Conservation (phyloP, 2,113 vertebrate genomes). For the Hyperoodon ampullatus region DNA sequence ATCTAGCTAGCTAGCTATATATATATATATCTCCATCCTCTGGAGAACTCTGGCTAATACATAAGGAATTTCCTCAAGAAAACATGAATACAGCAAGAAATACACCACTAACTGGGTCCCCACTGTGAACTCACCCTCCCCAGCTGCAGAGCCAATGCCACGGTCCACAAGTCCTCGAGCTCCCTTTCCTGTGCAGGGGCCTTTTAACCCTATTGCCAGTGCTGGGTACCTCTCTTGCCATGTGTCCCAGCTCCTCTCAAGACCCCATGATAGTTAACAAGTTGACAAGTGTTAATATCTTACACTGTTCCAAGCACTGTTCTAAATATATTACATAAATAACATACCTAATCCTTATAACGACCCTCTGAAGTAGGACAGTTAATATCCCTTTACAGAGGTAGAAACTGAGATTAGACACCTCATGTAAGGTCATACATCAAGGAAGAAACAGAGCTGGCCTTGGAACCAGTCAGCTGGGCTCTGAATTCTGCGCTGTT, state of each 20-base stretch:
- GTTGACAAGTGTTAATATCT: not conserved
- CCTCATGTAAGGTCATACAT: not conserved
- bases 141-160: too few relatives aligned
- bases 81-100: not conserved
- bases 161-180: fast-evolving
- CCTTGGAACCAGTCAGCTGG: not conserved
- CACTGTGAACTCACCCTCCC: not conserved
- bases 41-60: not conserved
- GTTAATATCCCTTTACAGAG: not conserved
- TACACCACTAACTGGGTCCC: not conserved
- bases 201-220: not conserved
- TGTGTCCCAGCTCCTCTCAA: not conserved
- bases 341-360: not conserved
- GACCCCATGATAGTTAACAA: not conserved
- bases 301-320: not conserved
- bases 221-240: fast-evolving
- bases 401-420: not conserved
- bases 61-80: not conserved
- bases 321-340: not conserved
- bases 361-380: not conserved
- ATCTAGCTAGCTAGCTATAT: not conserved
- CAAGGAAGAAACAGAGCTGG: not conserved
- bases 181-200: not conserved
- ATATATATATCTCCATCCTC: not conserved
- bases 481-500: not conserved